Percentiles rank a stretch among this genome's conserved stretches.
Evolutionary conservation across 2,888 invertebrate species (phyloP).

Genomic region (Heliothis peltigera): DNA sequence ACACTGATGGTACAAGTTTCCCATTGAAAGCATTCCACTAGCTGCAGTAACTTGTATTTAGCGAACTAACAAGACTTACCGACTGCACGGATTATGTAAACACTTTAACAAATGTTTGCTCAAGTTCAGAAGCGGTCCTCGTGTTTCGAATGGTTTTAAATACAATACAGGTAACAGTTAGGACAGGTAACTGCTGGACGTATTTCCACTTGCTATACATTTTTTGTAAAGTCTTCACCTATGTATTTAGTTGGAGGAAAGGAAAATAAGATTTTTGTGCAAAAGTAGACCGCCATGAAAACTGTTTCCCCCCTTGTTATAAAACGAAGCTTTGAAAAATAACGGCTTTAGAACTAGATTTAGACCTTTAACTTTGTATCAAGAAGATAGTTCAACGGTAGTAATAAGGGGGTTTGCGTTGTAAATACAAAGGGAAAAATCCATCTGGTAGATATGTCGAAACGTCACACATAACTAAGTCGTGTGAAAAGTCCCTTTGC

Average conservation of each 20-base stretch:
- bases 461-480: background rate
- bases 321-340: no score
- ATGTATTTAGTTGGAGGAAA: no score
- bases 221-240: no score
- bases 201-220: no score
- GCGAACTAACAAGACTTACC: constrained; percentile 32
- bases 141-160: constrained; percentile 12
- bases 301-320: no score
- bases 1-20: constrained; percentile 23
- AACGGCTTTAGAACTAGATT: no score
- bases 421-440: background rate
- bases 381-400: no score
- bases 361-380: no score
- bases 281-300: no score
- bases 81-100: constrained; percentile 31
- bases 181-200: no score
- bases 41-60: constrained; percentile 33
- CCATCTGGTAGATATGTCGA: background rate
- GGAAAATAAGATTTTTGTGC: no score
- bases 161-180: constrained; percentile 1
- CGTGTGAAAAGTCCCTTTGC: background rate
- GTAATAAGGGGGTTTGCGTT: background rate
- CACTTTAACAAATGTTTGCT: constrained; percentile 32
- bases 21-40: constrained; percentile 15
- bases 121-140: constrained; percentile 10